Evolutionary conservation across 2,113 vertebrate genomes (phyloP), one percentile per base, ranked within the genome.

Genomic region (Alligator sinensis): DNA sequence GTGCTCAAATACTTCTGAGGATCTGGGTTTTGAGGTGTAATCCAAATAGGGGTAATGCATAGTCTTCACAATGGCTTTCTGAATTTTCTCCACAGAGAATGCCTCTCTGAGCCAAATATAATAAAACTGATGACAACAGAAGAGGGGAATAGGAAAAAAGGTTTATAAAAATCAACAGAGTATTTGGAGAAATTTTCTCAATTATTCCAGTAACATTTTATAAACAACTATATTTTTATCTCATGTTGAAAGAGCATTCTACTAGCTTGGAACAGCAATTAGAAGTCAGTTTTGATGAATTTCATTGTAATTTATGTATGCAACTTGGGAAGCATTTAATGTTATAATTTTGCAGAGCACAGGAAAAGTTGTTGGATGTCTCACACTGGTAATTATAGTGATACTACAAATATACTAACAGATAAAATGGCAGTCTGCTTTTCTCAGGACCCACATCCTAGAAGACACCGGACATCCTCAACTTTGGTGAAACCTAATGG

Each of bases 221-320:
- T 25, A 28, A 82, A 11, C 47, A 47, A 47, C 47, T 47, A 47
- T 21, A 30, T 70, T 70, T 70, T 34, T 27, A 62, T 24, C 64
- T 89, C 78, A 68, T 78, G 27, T 58, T 79, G 72, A 47, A 38
- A 59, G 21, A 81, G 13, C 12, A 70, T 77, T 62, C 55, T 4
- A 14, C 62, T 60, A 79, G 70, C 19, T 66, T 80, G 55, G n/a
- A 61, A 61, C 21, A 79, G 77, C 58, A 34, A 34, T 34, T 79
- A n/a, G 58, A 75, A 54, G 24, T 61, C 68, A 61, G 0, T 0
- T 0, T n/a, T 62, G 28, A 18, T 1, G 1, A 82, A 61, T 18
- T 80, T 62, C 66, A 30, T 66, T 3, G 7, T 13, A 17, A 34
- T 34, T 16, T 30, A 61, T 11, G 19, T 27, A 5, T 0, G 13